Evolutionary conservation across 2,797 vertebrate genomes (phyloP).

Genomic region (Decapterus maruadsi): DNA sequence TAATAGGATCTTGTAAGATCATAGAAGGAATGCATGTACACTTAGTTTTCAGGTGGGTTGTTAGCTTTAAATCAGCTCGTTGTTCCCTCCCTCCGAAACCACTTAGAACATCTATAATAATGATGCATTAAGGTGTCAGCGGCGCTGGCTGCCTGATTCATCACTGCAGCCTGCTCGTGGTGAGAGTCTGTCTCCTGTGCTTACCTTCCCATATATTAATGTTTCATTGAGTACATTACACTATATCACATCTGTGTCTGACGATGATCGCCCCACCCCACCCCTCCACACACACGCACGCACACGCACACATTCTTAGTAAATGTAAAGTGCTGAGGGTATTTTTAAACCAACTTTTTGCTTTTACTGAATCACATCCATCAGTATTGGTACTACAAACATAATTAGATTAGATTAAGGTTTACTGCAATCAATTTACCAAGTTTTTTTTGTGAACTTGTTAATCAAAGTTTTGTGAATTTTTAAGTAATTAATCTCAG

Average conservation of each 20-base stretch:
- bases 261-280: conserved; percentile 21
- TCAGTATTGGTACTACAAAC: neutral
- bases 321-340: neutral
- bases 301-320: neutral
- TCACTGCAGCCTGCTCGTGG: conserved; percentile 78
- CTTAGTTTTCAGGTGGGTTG: conserved; percentile 62
- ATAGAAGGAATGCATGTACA: conserved; percentile 39
- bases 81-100: conserved; percentile 77
- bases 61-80: conserved; percentile 57
- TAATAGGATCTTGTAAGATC: conserved; percentile 41
- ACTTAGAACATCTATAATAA: conserved; percentile 86
- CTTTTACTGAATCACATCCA: neutral
- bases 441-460: no score
- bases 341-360: neutral
- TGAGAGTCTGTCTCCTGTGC: conserved; percentile 64
- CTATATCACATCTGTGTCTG: conserved; percentile 63
- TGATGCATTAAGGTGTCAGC: conserved; percentile 88
- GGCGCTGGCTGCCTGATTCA: conserved; percentile 82
- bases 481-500: no score
- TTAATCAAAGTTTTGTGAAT: no score
- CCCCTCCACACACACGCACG: neutral
- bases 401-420: neutral
- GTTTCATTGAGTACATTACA: conserved; percentile 65
- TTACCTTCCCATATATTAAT: conserved; percentile 71
- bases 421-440: neutral